phyloP scores from a whole-genome alignment of 2,797 vertebrate genomes.

The Hemitrygon akajei region DNA sequence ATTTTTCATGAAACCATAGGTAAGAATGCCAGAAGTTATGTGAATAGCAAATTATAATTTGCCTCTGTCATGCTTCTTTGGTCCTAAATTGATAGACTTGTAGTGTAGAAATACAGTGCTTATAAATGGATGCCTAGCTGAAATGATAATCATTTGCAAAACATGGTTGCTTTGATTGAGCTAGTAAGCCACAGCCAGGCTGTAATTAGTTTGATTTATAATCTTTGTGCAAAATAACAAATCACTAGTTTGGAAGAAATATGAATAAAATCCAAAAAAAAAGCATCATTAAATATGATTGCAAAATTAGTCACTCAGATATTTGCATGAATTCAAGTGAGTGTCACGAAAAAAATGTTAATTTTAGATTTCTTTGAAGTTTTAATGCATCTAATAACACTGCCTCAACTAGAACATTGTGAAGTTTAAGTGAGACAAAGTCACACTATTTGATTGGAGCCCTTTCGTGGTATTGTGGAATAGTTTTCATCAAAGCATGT shows the following conservation, averaged over 20 bases:
- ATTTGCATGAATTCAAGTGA: neutral
- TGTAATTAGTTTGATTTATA: conserved; percentile 33
- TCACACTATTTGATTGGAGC: neutral
- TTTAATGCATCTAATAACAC: neutral
- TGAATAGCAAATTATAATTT: no score
- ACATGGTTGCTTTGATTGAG: conserved; percentile 15
- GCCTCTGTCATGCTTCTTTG: neutral
- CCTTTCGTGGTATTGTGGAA: neutral
- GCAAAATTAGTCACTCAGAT: neutral
- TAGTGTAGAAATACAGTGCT: neutral
- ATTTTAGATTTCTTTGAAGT: neutral
- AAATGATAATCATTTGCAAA: neutral
- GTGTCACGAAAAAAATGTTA: neutral
- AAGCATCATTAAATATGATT: conserved; percentile 25
- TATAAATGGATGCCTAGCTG: neutral
- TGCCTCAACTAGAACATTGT: neutral
- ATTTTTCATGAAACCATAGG: neutral
- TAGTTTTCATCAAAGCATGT: neutral
- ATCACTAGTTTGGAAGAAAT: neutral
- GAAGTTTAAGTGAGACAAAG: neutral
- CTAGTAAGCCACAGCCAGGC: neutral
- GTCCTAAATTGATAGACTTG: neutral
- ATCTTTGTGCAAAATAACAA: neutral
- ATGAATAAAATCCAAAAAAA: conserved; percentile 13
- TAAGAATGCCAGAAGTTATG: neutral